These are phyloP conservation scores for Nasonovia ribisnigri DNA, from an alignment of 2,888 invertebrate genomes.

Conservation along the genomic window DNA sequence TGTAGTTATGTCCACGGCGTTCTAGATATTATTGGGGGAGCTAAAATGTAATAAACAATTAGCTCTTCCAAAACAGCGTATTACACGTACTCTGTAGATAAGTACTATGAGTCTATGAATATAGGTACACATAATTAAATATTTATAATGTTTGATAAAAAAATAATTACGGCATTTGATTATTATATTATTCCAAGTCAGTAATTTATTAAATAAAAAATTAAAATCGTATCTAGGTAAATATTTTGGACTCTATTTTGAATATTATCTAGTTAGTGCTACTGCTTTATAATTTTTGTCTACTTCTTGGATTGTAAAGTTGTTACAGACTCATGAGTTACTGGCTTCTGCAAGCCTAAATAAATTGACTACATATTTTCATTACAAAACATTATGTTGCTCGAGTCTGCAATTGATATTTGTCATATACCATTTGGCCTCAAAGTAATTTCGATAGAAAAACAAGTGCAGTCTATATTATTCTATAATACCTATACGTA, in stretches of 20 bases:
- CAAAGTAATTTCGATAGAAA: too few species aligned
- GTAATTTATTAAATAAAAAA: neutral
- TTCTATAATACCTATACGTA: too few species aligned
- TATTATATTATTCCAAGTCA: neutral
- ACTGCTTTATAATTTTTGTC: neutral
- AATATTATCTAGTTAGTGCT: neutral
- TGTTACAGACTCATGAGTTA: neutral
- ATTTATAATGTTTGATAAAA: neutral
- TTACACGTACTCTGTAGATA: neutral
- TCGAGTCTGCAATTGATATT: neutral
- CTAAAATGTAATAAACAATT: too few species aligned
- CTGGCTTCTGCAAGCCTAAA: neutral
- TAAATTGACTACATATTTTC: neutral
- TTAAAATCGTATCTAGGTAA: neutral
- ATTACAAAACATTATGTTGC: neutral
- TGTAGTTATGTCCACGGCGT: neutral
- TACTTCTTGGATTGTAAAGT: neutral
- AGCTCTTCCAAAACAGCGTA: neutral
- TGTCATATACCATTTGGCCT: neutral
- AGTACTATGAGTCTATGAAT: too few species aligned
- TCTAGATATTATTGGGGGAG: neutral
- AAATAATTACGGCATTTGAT: neutral
- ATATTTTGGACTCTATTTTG: neutral
- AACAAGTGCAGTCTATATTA: too few species aligned
- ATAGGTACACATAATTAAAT: neutral